These are phyloP conservation scores for Lymantria monacha DNA, from an alignment of 2,888 invertebrate species.

Conservation along the genomic window DNA sequence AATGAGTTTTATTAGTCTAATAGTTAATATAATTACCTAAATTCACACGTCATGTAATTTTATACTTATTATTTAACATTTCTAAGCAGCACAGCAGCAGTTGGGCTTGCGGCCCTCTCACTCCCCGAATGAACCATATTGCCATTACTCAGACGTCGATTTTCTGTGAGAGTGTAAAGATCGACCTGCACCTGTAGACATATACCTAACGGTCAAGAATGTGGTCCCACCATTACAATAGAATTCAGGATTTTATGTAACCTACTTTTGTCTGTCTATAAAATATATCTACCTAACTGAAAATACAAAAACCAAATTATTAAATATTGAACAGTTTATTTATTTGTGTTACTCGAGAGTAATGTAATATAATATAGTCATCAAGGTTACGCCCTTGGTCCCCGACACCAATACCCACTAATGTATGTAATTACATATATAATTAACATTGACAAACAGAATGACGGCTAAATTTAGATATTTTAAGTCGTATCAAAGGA, in stretches of 20 bases:
- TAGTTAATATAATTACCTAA: background rate
- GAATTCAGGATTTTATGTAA: too few species aligned
- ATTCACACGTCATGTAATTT: background rate
- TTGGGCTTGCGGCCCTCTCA: too few species aligned
- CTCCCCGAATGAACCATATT: too few species aligned
- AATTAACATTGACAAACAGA: slow-evolving; percentile 24
- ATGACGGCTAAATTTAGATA: slow-evolving; percentile 26
- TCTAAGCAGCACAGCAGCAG: too few species aligned
- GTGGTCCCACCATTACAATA: too few species aligned
- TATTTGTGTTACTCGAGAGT: slow-evolving; percentile 7
- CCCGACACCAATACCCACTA: slow-evolving; percentile 38
- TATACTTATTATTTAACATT: too few species aligned
- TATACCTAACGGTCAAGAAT: too few species aligned
- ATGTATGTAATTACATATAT: slow-evolving; percentile 58
- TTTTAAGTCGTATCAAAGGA: slow-evolving; percentile 9
- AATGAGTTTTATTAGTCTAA: background rate
- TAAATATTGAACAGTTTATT: background rate
- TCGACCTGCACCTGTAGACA: too few species aligned
- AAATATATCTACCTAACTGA: too few species aligned
- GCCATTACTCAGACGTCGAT: too few species aligned
- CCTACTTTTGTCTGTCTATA: too few species aligned
- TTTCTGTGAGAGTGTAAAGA: too few species aligned
- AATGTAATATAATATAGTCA: slow-evolving; percentile 38
- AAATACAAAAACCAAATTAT: background rate
- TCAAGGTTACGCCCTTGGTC: slow-evolving; percentile 52